Evolutionary conservation across 2,888 invertebrate genomes (phyloP).

Genomic region (Asteroscopus sphinx): DNA sequence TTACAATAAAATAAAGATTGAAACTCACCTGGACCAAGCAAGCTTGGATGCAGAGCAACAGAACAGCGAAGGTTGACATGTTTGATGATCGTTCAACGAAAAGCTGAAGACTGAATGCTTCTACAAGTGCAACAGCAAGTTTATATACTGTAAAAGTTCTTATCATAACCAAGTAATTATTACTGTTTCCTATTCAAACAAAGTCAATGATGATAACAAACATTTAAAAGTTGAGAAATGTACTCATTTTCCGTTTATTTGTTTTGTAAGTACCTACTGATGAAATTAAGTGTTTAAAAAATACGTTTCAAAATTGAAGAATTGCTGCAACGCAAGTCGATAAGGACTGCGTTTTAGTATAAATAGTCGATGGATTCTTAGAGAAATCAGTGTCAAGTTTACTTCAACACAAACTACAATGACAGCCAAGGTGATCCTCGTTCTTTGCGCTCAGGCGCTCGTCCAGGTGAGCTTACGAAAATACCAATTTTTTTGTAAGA

Average conservation of each 20-base stretch:
- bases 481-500: no score
- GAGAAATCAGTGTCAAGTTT: background rate
- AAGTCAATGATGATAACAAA: background rate
- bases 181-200: no score
- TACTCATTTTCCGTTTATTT: no score
- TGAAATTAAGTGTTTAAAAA: no score
- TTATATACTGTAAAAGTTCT: conserved; percentile 9
- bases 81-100: conserved; percentile 41
- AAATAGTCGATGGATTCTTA: no score
- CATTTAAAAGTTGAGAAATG: background rate
- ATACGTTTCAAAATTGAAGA: no score
- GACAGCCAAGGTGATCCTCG: conserved; percentile 24
- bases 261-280: no score
- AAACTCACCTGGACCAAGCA: conserved; percentile 7
- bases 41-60: conserved; percentile 8
- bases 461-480: conserved; percentile 12
- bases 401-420: conserved; percentile 16
- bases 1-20: background rate
- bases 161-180: conserved; percentile 5
- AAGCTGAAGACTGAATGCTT: conserved; percentile 30
- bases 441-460: conserved; percentile 2
- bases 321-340: no score
- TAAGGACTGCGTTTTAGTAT: no score
- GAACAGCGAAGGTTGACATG: conserved; percentile 52
- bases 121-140: background rate